Evolutionary conservation across 35 echinoderm and acorn worm genomes (phyloP).

Genomic region (Hemicentrotus pulcherrimus): DNA sequence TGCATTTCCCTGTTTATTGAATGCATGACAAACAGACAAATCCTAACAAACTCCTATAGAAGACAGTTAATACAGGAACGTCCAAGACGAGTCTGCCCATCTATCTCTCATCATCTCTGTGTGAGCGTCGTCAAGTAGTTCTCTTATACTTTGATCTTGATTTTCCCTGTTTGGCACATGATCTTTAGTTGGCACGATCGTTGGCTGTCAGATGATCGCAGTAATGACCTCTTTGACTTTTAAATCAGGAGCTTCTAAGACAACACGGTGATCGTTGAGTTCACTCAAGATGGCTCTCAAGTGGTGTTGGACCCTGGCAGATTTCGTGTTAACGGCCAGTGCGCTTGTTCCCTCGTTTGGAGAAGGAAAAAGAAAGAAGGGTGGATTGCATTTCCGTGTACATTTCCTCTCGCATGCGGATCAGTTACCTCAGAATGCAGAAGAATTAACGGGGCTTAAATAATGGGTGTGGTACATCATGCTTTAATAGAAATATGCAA

Average conservation of each 20-base stretch:
- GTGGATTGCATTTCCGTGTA: constrained; percentile 5
- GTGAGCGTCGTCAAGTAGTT: not conserved
- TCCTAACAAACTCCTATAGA: no score
- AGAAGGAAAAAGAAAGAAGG: not conserved
- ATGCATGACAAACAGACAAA: no score
- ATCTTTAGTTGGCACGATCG: constrained; percentile 16
- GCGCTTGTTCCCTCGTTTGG: not conserved
- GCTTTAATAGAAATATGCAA: not conserved
- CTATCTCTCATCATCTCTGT: not conserved
- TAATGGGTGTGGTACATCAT: not conserved
- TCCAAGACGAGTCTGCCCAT: not conserved
- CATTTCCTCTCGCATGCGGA: not conserved
- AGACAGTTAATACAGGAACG: not conserved
- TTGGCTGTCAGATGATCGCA: constrained; percentile 27
- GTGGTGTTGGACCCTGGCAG: not conserved
- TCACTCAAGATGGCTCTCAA: constrained; percentile 10
- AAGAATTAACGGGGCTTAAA: not conserved
- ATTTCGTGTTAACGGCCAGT: constrained; percentile 10
- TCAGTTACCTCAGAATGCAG: not conserved
- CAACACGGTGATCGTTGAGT: constrained; percentile 1
- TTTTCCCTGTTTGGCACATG: not conserved
- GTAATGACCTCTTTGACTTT: constrained; percentile 43
- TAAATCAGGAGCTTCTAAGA: constrained; percentile 30
- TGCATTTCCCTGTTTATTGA: no score
- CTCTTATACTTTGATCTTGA: not conserved